Evolutionary conservation across 2,113 vertebrate genomes (phyloP).

Genomic region (Mionectes macconnelli): DNA sequence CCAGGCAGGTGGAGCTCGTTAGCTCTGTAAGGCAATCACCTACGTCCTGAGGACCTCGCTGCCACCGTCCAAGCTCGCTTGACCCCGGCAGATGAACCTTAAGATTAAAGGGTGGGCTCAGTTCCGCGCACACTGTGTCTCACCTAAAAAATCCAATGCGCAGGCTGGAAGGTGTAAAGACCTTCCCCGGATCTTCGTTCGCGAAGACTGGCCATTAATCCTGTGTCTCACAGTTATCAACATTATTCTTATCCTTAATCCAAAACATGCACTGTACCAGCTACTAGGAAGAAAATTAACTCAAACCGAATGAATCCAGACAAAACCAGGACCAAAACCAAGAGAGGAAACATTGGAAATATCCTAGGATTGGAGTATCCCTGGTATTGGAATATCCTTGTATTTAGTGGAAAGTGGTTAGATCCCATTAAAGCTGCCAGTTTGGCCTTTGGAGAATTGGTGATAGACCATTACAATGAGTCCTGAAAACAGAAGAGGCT

Average conservation of each 20-base stretch:
- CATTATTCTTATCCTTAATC: not conserved
- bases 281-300: not conserved
- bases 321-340: not conserved
- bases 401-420: not conserved
- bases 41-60: too few relatives aligned
- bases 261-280: not conserved
- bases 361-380: not conserved
- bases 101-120: too few relatives aligned
- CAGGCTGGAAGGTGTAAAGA: too few relatives aligned
- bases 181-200: too few relatives aligned
- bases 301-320: not conserved
- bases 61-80: too few relatives aligned
- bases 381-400: not conserved
- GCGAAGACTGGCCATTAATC: too few relatives aligned
- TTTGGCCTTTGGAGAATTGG: not conserved
- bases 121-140: too few relatives aligned
- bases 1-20: too few relatives aligned
- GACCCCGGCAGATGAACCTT: too few relatives aligned
- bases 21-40: too few relatives aligned
- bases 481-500: not conserved
- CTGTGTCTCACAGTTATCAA: not conserved
- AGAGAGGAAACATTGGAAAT: not conserved
- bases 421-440: not conserved
- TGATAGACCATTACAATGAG: not conserved
- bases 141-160: too few relatives aligned